Base-by-base conservation (phyloP, 2,888 invertebrate species). In the Plebejus anna region DNA sequence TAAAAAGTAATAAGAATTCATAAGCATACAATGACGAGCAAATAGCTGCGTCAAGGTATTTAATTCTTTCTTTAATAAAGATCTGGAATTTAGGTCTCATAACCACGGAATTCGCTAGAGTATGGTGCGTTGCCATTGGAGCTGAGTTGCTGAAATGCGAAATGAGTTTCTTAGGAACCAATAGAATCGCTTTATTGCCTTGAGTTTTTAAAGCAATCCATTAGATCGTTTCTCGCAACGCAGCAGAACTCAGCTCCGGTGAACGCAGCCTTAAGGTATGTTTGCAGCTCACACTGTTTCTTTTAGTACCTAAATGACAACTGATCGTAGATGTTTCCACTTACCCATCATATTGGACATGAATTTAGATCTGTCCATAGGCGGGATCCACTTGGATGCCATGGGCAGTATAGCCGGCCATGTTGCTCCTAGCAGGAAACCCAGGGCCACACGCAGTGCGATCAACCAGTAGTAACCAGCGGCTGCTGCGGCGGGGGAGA, bases 321-420 rank as follows among this genome's bases (percentile, higher is more conserved):
- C 11, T 47, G 47, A 47, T 47, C 47, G 11, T 47, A 47, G 38
- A 47, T 1, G 47, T 47, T 32, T 22, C 7, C 16, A 90, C 94
- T 94, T 88, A 96, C 96, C 97, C 97, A 97, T 97, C 97, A 98
- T 97, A 84, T 98, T 97, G 9, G 98, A 97, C 88, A 98, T 97
- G 88, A 99, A 97, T 88, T 98, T 98, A 70, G 98, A 97, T 81
- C 98, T 95, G 87, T 99, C 98, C 94, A 97, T 95, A 13, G 98
- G 98, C 7, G 98, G 98, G 78, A 98, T 97, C 99, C 99, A 99
- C 80, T 96, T 96, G 7, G 98, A 97, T 61, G 98, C 98, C 95
- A 99, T 96, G 4, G 98, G 97, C 78, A 98, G 97, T 84, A 98
- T 98, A 6, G 98, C 97, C 0, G 99, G 99, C 97, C 98, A 99